phyloP scores from a whole-genome alignment of 2,113 vertebrate genomes.

The Poicephalus gulielmi region DNA sequence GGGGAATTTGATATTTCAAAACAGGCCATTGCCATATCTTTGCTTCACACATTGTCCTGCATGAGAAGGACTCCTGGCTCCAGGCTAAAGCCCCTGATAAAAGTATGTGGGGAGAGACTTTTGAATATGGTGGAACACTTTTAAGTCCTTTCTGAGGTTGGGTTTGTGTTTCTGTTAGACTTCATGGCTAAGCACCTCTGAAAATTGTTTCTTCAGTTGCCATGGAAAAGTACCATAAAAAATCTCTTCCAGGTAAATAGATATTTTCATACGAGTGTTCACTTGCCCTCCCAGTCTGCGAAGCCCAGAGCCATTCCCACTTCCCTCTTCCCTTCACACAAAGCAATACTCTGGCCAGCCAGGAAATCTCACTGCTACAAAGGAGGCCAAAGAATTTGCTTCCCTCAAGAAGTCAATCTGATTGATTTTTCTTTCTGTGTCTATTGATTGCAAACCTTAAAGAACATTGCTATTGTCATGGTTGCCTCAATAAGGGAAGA shows the following conservation, averaged over 20 bases:
- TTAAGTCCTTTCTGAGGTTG: background rate
- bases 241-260: background rate
- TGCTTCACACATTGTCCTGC: background rate
- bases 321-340: background rate
- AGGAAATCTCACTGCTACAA: background rate
- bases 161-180: background rate
- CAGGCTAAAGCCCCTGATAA: background rate
- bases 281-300: background rate
- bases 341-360: background rate
- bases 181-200: background rate
- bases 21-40: background rate
- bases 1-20: background rate
- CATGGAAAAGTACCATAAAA: background rate
- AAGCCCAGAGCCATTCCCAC: background rate
- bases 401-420: background rate
- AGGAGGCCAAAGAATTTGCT: background rate
- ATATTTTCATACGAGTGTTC: background rate
- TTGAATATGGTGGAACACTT: background rate
- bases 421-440: conserved; percentile 34
- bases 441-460: background rate
- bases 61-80: background rate
- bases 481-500: background rate
- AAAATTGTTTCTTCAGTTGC: background rate
- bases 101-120: background rate
- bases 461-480: conserved; percentile 24